phyloP scores from a whole-genome alignment of 2,113 vertebrate species.

The Xenopus tropicalis region DNA sequence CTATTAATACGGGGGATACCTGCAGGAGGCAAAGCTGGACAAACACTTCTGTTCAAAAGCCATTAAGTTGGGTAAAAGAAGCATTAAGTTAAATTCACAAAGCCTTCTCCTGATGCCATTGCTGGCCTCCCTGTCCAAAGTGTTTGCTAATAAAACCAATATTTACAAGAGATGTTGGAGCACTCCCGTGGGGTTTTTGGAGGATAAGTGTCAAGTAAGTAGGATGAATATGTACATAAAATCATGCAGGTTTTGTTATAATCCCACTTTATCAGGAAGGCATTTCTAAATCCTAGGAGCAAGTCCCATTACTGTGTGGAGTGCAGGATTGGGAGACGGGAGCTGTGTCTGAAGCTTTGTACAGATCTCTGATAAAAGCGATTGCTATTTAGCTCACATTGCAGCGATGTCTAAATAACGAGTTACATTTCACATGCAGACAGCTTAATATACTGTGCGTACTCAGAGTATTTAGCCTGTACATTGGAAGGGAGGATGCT shows the following conservation, averaged over 20 bases:
- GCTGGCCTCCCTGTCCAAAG: conserved; percentile 21
- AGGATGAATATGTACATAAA: conserved; percentile 39
- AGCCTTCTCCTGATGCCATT: conserved; percentile 27
- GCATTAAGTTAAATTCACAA: not conserved
- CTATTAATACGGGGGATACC: conserved; percentile 17
- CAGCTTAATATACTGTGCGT: conserved; percentile 42
- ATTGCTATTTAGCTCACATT: conserved; percentile 45
- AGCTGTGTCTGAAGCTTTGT: conserved; percentile 22
- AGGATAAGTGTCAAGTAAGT: conserved; percentile 34
- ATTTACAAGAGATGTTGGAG: conserved; percentile 32
- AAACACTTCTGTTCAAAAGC: not conserved
- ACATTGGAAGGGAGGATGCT: conserved; percentile 35
- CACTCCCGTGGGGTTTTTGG: conserved; percentile 32
- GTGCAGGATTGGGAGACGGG: conserved; percentile 13
- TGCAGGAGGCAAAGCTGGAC: not conserved
- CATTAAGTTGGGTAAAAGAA: not conserved
- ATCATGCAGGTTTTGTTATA: conserved; percentile 18
- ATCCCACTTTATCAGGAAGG: conserved; percentile 25
- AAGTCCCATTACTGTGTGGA: conserved; percentile 35
- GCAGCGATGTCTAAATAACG: conserved; percentile 36
- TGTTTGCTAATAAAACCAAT: conserved; percentile 25
- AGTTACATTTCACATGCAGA: conserved; percentile 42
- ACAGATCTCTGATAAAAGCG: conserved; percentile 35
- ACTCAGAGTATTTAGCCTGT: conserved; percentile 40
- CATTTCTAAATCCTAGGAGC: conserved; percentile 33